phyloP scores from a whole-genome alignment of 2,113 vertebrate genomes.

The Capra hircus region DNA sequence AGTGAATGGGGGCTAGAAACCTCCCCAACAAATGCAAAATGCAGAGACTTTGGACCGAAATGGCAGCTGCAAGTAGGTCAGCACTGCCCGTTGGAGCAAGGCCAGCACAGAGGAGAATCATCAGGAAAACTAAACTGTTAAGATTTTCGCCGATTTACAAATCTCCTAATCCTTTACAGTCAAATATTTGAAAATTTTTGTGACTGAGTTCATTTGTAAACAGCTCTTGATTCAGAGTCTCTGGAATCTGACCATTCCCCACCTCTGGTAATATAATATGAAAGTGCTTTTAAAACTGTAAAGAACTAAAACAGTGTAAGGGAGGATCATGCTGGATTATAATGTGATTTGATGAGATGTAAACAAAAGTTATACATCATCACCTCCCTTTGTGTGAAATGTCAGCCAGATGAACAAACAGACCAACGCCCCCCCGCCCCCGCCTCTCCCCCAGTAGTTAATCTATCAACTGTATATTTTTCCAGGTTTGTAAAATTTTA shows the following conservation, averaged over 20 bases:
- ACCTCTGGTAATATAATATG: not conserved
- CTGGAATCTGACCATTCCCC: not conserved
- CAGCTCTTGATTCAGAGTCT: not conserved
- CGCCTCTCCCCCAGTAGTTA: not conserved
- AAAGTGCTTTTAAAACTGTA: not conserved
- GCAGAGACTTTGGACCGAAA: not conserved
- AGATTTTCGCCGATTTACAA: not conserved
- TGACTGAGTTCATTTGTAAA: not conserved
- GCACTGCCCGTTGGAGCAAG: not conserved
- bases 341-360: not conserved
- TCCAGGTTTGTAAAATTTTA: not conserved
- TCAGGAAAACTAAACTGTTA: not conserved
- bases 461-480: not conserved
- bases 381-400: not conserved
- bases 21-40: not conserved
- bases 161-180: not conserved
- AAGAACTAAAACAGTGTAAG: not conserved
- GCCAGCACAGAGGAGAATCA: not conserved
- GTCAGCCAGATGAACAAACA: not conserved
- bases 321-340: not conserved
- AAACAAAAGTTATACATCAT: not conserved
- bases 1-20: not conserved
- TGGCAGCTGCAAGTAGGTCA: not conserved
- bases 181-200: conserved; percentile 8
- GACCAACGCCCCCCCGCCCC: not conserved